Evolutionary conservation across 1,140 invertebrate species (phyloP).

Genomic region (Zaprionus taronus): DNA sequence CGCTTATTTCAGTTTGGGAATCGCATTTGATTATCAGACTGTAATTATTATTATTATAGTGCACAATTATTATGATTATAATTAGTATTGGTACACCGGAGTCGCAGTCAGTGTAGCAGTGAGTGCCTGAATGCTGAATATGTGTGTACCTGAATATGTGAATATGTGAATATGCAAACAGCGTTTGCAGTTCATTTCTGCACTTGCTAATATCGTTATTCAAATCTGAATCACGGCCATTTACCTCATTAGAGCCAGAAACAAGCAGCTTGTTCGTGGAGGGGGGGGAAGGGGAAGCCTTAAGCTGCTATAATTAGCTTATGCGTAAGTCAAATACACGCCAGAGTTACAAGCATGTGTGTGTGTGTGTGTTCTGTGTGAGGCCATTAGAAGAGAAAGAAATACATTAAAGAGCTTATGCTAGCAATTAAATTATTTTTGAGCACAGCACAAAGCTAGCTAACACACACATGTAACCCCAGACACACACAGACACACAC

Average conservation of each 20-base stretch:
- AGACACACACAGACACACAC: conserved; percentile 13
- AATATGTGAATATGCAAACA: not conserved
- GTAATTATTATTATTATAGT: conserved; percentile 31
- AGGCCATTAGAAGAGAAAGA: conserved; percentile 48
- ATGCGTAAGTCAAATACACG: conserved; percentile 53
- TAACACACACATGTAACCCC: conserved; percentile 32
- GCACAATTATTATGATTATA: conserved; percentile 21
- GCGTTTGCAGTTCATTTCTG: conserved; percentile 7
- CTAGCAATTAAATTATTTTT: conserved; percentile 79
- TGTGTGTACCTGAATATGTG: not conserved
- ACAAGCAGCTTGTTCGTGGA: not conserved
- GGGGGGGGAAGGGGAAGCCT: not conserved
- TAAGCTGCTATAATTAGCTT: conserved; percentile 60
- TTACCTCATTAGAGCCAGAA: conserved; percentile 25
- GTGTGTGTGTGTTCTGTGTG: not conserved
- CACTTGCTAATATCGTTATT: conserved; percentile 17
- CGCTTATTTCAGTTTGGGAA: conserved; percentile 56
- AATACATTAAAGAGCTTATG: conserved; percentile 74
- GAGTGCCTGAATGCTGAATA: not conserved
- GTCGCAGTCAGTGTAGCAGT: not conserved
- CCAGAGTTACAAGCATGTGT: not conserved
- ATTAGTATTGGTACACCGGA: not conserved
- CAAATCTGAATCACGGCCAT: conserved; percentile 20
- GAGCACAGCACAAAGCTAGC: conserved; percentile 55
- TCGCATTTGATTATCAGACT: conserved; percentile 43